Percentiles rank a stretch among this genome's conserved stretches.
phyloP scores from a whole-genome alignment of 2,888 invertebrate species.

The Limnephilus marmoratus region DNA sequence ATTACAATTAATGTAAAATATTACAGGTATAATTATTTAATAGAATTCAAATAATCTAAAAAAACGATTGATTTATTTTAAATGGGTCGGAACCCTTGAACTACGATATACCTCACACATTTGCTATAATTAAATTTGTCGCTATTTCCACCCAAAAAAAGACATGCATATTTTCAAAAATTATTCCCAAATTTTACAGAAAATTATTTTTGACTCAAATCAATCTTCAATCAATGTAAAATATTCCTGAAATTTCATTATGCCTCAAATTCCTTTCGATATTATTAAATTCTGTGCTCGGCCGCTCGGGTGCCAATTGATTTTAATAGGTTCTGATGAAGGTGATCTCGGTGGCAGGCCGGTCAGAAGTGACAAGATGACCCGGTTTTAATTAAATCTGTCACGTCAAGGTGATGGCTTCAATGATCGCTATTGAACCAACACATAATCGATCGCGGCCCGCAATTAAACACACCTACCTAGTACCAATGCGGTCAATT shows the following conservation, averaged over 20 bases:
- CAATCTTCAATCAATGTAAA: neutral
- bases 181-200: neutral
- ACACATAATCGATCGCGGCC: neutral
- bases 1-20: too few species aligned
- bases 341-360: conserved; percentile 6
- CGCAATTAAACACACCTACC: neutral
- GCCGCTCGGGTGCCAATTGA: conserved; percentile 13
- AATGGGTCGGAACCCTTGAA: too few species aligned
- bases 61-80: too few species aligned
- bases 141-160: neutral
- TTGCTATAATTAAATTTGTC: too few species aligned
- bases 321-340: conserved; percentile 32
- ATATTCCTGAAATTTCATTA: conserved; percentile 3
- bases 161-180: neutral
- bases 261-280: neutral
- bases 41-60: too few species aligned
- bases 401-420: conserved; percentile 8
- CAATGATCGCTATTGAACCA: conserved; percentile 16
- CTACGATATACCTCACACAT: too few species aligned
- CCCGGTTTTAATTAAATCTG: conserved; percentile 27
- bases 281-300: neutral
- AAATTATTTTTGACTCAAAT: neutral
- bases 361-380: conserved; percentile 29
- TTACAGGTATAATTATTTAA: too few species aligned
- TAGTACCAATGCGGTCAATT: neutral